Evolutionary conservation across 2,888 invertebrate species (phyloP), one percentile per base, ranked within the genome.

Genomic region (Mesorhabditis belari): DNA sequence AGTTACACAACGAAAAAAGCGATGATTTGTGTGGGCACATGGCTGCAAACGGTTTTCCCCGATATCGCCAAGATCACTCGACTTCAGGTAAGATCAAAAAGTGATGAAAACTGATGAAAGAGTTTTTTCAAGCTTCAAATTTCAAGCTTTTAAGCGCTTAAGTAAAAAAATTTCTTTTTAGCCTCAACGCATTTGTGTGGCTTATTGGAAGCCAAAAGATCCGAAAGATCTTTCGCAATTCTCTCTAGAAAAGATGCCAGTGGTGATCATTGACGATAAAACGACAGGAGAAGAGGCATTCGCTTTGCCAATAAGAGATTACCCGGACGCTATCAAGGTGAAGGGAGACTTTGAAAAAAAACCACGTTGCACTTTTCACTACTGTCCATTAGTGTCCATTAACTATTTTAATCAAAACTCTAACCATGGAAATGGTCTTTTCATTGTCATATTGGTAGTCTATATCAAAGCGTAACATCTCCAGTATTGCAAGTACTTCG

Each of bases 11-110:
- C 69, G 2, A 66, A 68, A 19, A 69, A 66, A 51, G 55, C 73
- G 4, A 70, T 79, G 23, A 66, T 79, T 29, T 72, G 77, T 12
- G 70, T 73, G 5, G 79, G 79, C 17, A 66, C 68, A 5, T 79
- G 79, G 79, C 64, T 79, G 25, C 65, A 63, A 5, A 65, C 69
- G 51, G 57, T 79, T 4, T 25, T 77, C 12, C 72, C 70, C 3
- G 59, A 66, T 28, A 56, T 35, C n/a, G 44, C 44, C 44, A 35
- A 35, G 12, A 9, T 35, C n/a, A 35, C 44, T n/a, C 44, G n/a
- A n/a, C 44, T 35, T 35, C 44, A 35, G 44, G 44, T 35, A 35
- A 35, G 44, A n/a, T 35, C n/a, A n/a, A n/a, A n/a, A n/a, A n/a
- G n/a, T n/a, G n/a, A n/a, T n/a, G n/a, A n/a, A n/a, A n/a, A n/a